These are phyloP conservation scores for Anthonomus grandis DNA, from an alignment of 1,140 invertebrate genomes.

Conservation along the genomic window DNA sequence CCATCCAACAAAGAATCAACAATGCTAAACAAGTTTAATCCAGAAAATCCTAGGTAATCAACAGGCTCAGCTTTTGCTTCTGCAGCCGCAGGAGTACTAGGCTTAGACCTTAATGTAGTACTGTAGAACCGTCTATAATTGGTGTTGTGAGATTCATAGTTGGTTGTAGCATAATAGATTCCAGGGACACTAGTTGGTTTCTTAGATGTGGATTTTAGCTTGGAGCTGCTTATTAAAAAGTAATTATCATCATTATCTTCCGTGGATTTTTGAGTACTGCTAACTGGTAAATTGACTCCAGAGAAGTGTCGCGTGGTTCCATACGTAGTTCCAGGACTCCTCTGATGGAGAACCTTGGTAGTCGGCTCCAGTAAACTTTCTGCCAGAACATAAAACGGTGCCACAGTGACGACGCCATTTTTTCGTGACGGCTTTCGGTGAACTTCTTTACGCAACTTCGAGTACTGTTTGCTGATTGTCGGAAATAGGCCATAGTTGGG, in stretches of 20 bases:
- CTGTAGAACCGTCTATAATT: constrained; percentile 17
- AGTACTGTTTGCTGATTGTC: constrained; percentile 56
- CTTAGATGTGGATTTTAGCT: neutral
- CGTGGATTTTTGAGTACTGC: constrained; percentile 24
- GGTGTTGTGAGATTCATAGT: constrained; percentile 21
- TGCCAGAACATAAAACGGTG: constrained; percentile 32
- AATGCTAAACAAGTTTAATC: constrained; percentile 30
- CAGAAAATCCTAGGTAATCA: constrained; percentile 22
- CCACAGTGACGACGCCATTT: constrained; percentile 22
- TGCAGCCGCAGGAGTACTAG: neutral
- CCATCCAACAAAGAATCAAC: constrained; percentile 31
- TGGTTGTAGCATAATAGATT: constrained; percentile 17
- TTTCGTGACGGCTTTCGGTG: constrained; percentile 29
- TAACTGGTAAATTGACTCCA: constrained; percentile 25
- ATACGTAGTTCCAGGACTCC: constrained; percentile 26
- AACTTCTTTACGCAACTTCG: constrained; percentile 54
- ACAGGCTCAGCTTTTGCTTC: constrained; percentile 5
- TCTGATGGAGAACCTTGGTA: constrained; percentile 19
- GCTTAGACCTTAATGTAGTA: constrained; percentile 14
- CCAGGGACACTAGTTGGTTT: neutral
- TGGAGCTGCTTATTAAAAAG: constrained; percentile 17
- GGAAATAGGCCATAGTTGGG: constrained; percentile 55
- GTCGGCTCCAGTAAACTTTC: constrained; percentile 27
- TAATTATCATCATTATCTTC: neutral
- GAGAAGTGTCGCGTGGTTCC: constrained; percentile 40